Base-by-base conservation (phyloP, 2,888 invertebrate species). In the Helobdella robusta region DNA sequence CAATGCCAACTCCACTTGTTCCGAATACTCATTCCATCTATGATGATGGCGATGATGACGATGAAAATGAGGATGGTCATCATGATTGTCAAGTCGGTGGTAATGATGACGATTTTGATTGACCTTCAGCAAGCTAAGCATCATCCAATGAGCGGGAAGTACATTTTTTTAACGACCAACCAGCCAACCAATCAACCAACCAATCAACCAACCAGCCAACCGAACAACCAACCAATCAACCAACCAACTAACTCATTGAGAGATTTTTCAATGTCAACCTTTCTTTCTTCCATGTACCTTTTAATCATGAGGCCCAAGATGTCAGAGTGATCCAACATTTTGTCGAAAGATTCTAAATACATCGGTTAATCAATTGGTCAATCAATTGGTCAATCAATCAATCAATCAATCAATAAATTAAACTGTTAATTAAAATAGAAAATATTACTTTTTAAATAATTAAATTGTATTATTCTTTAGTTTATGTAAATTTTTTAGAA, bases 291-390 rank as follows among this genome's bases (percentile, higher is more conserved):
- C 46, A 62, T 18, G 35, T 66, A 66, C 15, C 56, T 35, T 11
- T 32, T 54, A 5, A 66, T 36, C 20, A 36, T 35, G 2, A 28
- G 20, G n/a, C 52, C 63, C n/a, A 66, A 28, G 23, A 63, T 23
- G 46, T 66, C 66, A 34, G 54, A 52, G 2, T 66, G 28, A 20
- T 56, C 36, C 32, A 66, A 30, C 56, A 66, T 66, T n/a, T 63
- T 40, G n/a, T 62, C 35, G 50, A 66, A 63, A 32, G 66, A 66
- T 11, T 48, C 66, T 66, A 35, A 30, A 59, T 1, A 59, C 15
- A 36, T 3, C 5, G n/a, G n/a, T n/a, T n/a, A n/a, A n/a, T n/a
- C n/a, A n/a, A n/a, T n/a, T n/a, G n/a, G n/a, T n/a, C n/a, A n/a
- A n/a, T n/a, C n/a, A n/a, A n/a, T n/a, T n/a, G n/a, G n/a, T n/a